Conservation (phyloP, 2,888 invertebrate genomes). For the Eilema griseolum region DNA sequence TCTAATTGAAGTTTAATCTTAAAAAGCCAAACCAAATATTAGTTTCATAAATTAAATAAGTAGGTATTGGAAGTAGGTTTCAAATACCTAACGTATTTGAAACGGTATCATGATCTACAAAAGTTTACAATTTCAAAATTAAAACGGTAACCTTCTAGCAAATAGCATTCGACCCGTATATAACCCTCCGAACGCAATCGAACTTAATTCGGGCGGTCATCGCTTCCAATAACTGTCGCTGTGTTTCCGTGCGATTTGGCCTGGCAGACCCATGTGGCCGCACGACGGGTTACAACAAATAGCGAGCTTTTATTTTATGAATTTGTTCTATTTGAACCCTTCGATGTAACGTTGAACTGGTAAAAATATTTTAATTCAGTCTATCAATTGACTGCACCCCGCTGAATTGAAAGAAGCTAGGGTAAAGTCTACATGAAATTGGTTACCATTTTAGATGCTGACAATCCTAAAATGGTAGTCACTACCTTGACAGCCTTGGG, state of each 20-base stretch:
- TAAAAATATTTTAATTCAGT: not conserved
- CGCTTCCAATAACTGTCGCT: conserved; percentile 67
- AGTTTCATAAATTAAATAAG: too few relatives aligned
- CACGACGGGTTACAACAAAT: conserved; percentile 53
- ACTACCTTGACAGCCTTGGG: too few relatives aligned
- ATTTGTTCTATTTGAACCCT: conserved; percentile 48
- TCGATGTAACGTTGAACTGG: conserved; percentile 21
- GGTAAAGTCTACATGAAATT: too few relatives aligned
- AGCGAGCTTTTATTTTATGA: conserved; percentile 44
- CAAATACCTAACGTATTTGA: not conserved
- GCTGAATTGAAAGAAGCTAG: too few relatives aligned
- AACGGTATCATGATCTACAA: not conserved
- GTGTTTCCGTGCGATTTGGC: conserved; percentile 63
- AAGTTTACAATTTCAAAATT: conserved; percentile 9
- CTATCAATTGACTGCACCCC: too few relatives aligned
- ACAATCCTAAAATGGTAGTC: too few relatives aligned
- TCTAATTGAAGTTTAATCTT: too few relatives aligned
- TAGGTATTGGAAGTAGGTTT: too few relatives aligned
- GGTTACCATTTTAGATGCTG: too few relatives aligned
- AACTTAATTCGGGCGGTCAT: conserved; percentile 62
- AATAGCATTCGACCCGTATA: conserved; percentile 51
- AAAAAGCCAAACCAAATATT: too few relatives aligned
- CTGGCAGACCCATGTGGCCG: conserved; percentile 43
- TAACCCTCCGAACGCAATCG: conserved; percentile 54
- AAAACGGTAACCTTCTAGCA: conserved; percentile 28